Evolutionary conservation across 2,888 invertebrate species (phyloP).

Genomic region (Halocaridina rubra): DNA sequence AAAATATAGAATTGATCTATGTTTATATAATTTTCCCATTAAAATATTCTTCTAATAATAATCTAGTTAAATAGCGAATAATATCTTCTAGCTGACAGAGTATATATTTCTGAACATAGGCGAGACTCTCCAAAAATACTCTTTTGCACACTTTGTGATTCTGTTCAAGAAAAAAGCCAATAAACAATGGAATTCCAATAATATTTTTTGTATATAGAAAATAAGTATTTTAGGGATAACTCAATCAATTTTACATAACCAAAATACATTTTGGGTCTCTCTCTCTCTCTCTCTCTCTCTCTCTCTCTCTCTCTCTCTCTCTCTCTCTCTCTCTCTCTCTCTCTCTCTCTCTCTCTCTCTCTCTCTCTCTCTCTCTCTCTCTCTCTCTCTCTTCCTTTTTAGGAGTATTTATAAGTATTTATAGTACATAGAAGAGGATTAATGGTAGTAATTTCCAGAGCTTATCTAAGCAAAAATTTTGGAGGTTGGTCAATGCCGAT

Average conservation of each 20-base stretch:
- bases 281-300: neutral
- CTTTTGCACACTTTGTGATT: neutral
- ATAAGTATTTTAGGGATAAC: neutral
- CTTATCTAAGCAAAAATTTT: too few species aligned
- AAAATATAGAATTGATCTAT: neutral
- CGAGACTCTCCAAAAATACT: neutral
- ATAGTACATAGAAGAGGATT: too few species aligned
- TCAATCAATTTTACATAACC: neutral
- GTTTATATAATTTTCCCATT: neutral
- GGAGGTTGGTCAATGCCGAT: too few species aligned
- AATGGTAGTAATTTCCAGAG: too few species aligned
- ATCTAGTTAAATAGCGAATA: neutral
- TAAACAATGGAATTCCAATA: conserved; percentile 51
- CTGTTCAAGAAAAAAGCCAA: conserved; percentile 10
- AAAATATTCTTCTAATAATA: neutral
- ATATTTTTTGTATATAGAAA: neutral
- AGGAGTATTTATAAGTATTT: too few species aligned
- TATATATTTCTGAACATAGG: neutral
- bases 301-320: neutral
- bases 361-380: too few species aligned
- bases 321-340: too few species aligned
- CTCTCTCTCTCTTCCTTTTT: too few species aligned
- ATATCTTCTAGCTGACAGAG: neutral
- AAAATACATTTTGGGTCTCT: neutral
- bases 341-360: too few species aligned